Percentiles rank a stretch among this genome's conserved stretches.
These are phyloP conservation scores for Australoheros facetus DNA, from an alignment of 2,797 vertebrate genomes.

Conservation along the genomic window DNA sequence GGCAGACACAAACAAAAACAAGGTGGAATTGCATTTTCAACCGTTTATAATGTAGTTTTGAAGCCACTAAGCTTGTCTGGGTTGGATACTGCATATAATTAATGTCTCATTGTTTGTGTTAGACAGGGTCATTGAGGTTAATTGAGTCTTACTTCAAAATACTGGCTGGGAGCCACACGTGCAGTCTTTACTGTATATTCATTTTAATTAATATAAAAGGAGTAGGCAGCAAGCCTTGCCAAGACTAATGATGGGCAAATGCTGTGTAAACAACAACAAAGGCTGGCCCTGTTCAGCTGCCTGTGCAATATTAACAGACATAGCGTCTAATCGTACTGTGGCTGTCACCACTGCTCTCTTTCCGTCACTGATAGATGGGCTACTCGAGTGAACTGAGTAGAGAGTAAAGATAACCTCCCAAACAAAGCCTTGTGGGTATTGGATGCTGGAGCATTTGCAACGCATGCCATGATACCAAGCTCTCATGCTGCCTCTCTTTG, in stretches of 20 bases:
- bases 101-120: slow-evolving; percentile 79
- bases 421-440: slow-evolving; percentile 63
- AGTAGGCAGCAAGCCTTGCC: slow-evolving; percentile 61
- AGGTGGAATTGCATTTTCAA: slow-evolving; percentile 63
- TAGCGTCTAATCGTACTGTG: slow-evolving; percentile 58
- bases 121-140: slow-evolving; percentile 79
- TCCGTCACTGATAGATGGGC: slow-evolving; percentile 59
- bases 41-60: slow-evolving; percentile 69
- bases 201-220: slow-evolving; percentile 79
- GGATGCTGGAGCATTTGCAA: slow-evolving; percentile 46
- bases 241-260: slow-evolving; percentile 76
- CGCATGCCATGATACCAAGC: slow-evolving; percentile 40
- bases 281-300: slow-evolving; percentile 65
- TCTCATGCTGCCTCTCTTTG: slow-evolving; percentile 46
- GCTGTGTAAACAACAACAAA: slow-evolving; percentile 79
- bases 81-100: slow-evolving; percentile 77
- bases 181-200: slow-evolving; percentile 72
- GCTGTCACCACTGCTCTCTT: slow-evolving; percentile 56
- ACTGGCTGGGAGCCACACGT: slow-evolving; percentile 71
- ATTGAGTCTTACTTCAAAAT: slow-evolving; percentile 83
- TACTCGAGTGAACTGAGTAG: slow-evolving; percentile 58
- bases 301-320: slow-evolving; percentile 62
- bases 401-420: slow-evolving; percentile 59
- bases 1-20: slow-evolving; percentile 60
- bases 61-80: slow-evolving; percentile 57